Evolutionary conservation across 64 coral and sea anemone species (phyloP).

Genomic region (Actinia tenebrosa): DNA sequence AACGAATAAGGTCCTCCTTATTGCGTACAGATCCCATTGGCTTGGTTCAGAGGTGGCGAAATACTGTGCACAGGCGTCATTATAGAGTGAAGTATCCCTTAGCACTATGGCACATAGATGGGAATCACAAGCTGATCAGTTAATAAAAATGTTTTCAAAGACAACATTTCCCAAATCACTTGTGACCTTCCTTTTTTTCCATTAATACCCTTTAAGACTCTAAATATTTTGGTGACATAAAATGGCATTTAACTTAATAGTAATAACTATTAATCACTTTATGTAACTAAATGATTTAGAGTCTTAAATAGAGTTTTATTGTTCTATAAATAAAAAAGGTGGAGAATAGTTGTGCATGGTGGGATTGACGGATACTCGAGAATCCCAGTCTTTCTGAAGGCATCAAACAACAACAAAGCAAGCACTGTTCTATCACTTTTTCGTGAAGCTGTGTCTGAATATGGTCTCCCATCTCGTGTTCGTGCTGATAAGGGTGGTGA

Average conservation of each 20-base stretch:
- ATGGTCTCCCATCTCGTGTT: constrained; percentile 48
- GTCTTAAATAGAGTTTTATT: too few relatives aligned
- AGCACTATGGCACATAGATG: constrained; percentile 65
- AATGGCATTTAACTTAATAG: too few relatives aligned
- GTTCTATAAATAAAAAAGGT: too few relatives aligned
- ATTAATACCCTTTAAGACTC: too few relatives aligned
- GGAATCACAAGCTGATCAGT: constrained; percentile 59
- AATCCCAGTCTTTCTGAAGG: constrained; percentile 28
- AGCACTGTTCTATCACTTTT: constrained; percentile 41
- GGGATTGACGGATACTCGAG: constrained; percentile 54
- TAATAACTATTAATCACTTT: too few relatives aligned
- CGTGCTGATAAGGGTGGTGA: constrained; percentile 58
- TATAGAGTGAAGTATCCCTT: constrained; percentile 48
- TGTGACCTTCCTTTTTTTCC: too few relatives aligned
- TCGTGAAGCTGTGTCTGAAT: constrained; percentile 15
- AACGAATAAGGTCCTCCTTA: constrained; percentile 41
- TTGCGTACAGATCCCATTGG: constrained; percentile 53
- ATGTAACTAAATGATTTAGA: too few relatives aligned
- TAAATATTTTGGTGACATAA: too few relatives aligned
- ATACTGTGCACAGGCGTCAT: constrained; percentile 39
- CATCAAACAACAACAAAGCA: constrained; percentile 37
- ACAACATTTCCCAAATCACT: too few relatives aligned
- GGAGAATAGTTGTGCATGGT: constrained; percentile 35
- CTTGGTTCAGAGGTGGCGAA: constrained; percentile 49
- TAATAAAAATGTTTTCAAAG: too few relatives aligned